A percentile compares a stretch with the other conserved stretches of the same genome.
Evolutionary conservation across 2,888 invertebrate genomes (phyloP).

Genomic region (Nemoura dubitans): DNA sequence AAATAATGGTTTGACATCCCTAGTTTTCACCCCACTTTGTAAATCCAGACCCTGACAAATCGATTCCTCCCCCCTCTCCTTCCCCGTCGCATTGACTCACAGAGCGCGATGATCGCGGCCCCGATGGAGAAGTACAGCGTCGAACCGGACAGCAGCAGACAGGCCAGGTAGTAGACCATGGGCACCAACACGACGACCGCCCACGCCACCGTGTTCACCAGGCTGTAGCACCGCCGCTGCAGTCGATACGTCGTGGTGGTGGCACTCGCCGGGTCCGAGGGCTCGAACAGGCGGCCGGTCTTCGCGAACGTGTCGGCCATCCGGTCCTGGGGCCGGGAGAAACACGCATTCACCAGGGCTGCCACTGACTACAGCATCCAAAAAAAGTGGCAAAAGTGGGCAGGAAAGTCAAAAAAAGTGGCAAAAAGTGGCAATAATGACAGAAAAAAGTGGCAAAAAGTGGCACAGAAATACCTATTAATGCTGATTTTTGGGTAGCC

Average conservation of each 20-base stretch:
- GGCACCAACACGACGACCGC: constrained; percentile 72
- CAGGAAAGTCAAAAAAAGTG: too few relatives aligned
- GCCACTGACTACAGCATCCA: too few relatives aligned
- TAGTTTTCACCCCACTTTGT: too few relatives aligned
- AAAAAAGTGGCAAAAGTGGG: too few relatives aligned
- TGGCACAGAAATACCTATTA: too few relatives aligned
- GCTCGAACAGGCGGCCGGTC: constrained; percentile 80
- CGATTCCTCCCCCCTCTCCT: too few relatives aligned
- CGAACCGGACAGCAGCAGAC: constrained; percentile 76
- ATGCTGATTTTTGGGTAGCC: too few relatives aligned
- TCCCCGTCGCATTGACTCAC: too few relatives aligned
- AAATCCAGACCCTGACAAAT: too few relatives aligned
- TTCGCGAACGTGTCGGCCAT: constrained; percentile 77
- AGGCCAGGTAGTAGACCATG: constrained; percentile 74
- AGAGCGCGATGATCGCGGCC: constrained; percentile 73
- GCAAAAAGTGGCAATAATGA: too few relatives aligned
- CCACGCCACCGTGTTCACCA: constrained; percentile 80
- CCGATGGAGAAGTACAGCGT: constrained; percentile 75
- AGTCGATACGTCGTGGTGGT: constrained; percentile 68
- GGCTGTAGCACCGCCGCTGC: constrained; percentile 70
- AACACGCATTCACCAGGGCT: constrained; percentile 38
- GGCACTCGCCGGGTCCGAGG: constrained; percentile 73
- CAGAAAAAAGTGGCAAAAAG: too few relatives aligned
- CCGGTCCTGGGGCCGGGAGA: constrained; percentile 66
- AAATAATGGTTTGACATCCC: too few relatives aligned